Evolutionary conservation across 2,797 vertebrate genomes (phyloP), one percentile per base, ranked within the genome.

Genomic region (Pangasius larnaudii): DNA sequence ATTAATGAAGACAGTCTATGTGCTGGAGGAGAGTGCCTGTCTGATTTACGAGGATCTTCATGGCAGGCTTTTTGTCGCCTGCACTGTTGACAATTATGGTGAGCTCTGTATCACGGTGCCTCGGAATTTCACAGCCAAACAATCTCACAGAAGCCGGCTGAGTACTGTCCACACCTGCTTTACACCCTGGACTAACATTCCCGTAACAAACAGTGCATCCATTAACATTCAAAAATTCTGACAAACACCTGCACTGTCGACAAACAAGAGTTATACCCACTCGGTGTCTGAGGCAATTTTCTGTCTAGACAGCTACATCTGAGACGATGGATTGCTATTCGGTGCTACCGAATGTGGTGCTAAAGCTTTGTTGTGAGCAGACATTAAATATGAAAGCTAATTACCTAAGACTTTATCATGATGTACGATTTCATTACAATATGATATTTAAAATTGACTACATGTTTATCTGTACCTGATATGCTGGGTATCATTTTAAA

Each of bases 21-120:
- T 51, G 63, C 74, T 81, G 46, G 49, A 78, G 71, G 74, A 86
- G 85, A 85, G 86, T 65, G 72, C 61, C 74, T 80, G 67, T 58
- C 59, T 90, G 88, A 85, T 88, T 88, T 87, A 87, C 67, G 82
- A 86, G 86, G 84, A 88, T 88, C 80, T 86, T 77, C 74, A 79
- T 49, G 82, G 80, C 46, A 78, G 86, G 72, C 74, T 87, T 87
- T 88, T 85, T 69, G 67, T 84, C 77, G 63, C 59, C 63, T 59
- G 63, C 27, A 22, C 81, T 83, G 88, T 86, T 90, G 90, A 91
- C 88, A 87, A 87, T 81, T 78, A 77, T 87, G 81, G 67, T 86
- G 87, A 90, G 83, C 89, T 89, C 86, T 88, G 78, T 81, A 91
- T 90, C 88, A 81, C 1, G n/a, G 77, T 72, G 33, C 78, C 58